Evolutionary conservation across 1,140 invertebrate genomes (phyloP), one percentile per base, ranked within the genome.

Genomic region (Bicyclus anynana): DNA sequence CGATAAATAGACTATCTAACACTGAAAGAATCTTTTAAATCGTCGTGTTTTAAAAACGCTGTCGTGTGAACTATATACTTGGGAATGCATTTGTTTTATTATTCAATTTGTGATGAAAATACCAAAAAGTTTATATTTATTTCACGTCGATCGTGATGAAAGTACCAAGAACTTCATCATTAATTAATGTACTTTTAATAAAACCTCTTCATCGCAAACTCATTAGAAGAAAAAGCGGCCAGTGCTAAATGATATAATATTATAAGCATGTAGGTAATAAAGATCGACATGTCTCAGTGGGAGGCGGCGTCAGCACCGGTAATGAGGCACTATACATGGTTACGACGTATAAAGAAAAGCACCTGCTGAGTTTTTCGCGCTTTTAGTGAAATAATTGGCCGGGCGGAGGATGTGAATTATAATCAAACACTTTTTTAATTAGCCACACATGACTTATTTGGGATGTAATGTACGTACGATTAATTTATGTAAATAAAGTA

Each of bases 321-420:
- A 38, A 48, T 37, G 9, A 10, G 20, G 35, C 13, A 21, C 44
- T 38, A 12, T 27, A 55, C 46, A 48, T 18, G 53, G 44, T 38
- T 9, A 48, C 29, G 35, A 46, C 44, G 20, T 23, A 48, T 55
- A 38, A 48, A 55, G 53, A 27, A 17, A 1, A 48, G 16, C 44
- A 33, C 53, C 53, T 48, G 53, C 53, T 55, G 53, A 5, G 53
- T 49, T 55, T 55, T 55, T 55, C 53, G 44, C 53, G 48, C 53
- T 48, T 48, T 48, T 5, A n/a, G 5, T 48, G 20, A 48, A 48
- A 46, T 42, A 53, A 46, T 53, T 27, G n/a, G 10, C 38, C 37
- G 13, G 6, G 2, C 37, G 37, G 16, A 38, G 13, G 37, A 16
- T 38, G 13, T 33, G 29, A 3, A n/a, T 14, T 14, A 38, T 38